phyloP scores from a whole-genome alignment of 2,888 invertebrate species.

The Campaea margaritaria region DNA sequence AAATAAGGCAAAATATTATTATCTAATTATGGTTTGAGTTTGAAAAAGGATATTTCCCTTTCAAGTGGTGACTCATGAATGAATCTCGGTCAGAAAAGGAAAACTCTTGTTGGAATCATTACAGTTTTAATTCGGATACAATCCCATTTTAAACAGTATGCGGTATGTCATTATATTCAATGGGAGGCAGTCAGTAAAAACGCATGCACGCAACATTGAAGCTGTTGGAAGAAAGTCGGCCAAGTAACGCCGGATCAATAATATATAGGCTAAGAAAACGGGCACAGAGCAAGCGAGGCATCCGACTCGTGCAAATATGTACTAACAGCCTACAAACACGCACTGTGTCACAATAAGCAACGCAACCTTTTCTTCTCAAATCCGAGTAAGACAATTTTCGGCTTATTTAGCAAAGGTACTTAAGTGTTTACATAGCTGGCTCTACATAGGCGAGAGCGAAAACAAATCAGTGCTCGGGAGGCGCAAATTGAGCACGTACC shows the following conservation, averaged over 20 bases:
- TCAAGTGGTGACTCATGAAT: too few species aligned
- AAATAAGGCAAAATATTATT: too few species aligned
- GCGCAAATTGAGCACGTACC: constrained; percentile 86
- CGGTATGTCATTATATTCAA: too few species aligned
- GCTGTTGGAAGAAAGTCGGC: constrained; percentile 59
- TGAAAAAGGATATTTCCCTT: too few species aligned
- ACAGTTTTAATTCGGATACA: too few species aligned
- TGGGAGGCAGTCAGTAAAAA: too few species aligned
- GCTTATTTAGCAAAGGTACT: constrained; percentile 25
- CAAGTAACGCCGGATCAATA: constrained; percentile 74
- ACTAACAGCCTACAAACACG: constrained; percentile 38
- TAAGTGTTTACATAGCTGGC: constrained; percentile 26
- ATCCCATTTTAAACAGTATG: too few species aligned
- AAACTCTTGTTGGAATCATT: too few species aligned
- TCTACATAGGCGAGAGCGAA: constrained; percentile 73
- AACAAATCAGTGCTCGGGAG: constrained; percentile 84
- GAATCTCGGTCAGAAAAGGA: too few species aligned
- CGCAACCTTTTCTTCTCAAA: not conserved
- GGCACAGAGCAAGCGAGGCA: constrained; percentile 61
- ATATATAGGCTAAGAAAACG: constrained; percentile 80
- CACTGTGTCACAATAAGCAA: constrained; percentile 34
- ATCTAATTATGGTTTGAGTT: too few species aligned
- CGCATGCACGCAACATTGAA: constrained; percentile 22
- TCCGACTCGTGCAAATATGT: constrained; percentile 47
- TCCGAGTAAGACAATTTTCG: not conserved